Conservation (phyloP, 2,797 vertebrate genomes). For the Chaetodon trifasciatus region DNA sequence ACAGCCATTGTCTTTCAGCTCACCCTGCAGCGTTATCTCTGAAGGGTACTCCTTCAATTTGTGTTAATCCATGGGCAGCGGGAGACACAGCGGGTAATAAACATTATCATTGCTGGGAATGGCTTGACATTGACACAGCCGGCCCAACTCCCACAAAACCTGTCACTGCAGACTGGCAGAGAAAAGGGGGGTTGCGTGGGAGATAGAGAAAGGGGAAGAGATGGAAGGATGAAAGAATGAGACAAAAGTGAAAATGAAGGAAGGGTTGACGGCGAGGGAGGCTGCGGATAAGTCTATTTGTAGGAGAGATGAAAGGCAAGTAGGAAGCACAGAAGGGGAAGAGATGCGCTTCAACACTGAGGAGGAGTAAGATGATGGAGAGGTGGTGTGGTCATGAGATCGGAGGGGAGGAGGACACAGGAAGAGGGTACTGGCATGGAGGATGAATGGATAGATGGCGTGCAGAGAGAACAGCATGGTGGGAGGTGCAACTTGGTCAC, state of each 20-base stretch:
- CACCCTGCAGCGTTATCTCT: slow-evolving; percentile 66
- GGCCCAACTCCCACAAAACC: slow-evolving; percentile 69
- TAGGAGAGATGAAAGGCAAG: slow-evolving; percentile 37
- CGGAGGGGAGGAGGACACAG: slow-evolving; percentile 62
- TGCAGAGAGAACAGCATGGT: slow-evolving; percentile 81
- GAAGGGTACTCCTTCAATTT: slow-evolving; percentile 83
- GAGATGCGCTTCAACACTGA: slow-evolving; percentile 30
- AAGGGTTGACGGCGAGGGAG: slow-evolving; percentile 33
- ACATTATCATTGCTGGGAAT: slow-evolving; percentile 86
- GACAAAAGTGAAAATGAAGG: slow-evolving; percentile 38
- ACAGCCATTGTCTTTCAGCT: slow-evolving; percentile 64
- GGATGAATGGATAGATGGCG: slow-evolving; percentile 68
- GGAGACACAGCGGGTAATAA: slow-evolving; percentile 83
- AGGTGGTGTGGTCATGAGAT: slow-evolving; percentile 64
- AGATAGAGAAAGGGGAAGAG: slow-evolving; percentile 22
- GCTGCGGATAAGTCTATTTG: slow-evolving; percentile 36
- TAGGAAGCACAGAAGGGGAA: slow-evolving; percentile 13
- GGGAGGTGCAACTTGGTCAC: slow-evolving; percentile 78
- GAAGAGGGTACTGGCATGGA: slow-evolving; percentile 63
- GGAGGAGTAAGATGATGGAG: slow-evolving; percentile 65
- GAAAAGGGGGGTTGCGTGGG: slow-evolving; percentile 39
- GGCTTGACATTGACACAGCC: slow-evolving; percentile 84
- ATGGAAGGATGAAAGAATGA: slow-evolving; percentile 35
- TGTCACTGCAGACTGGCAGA: slow-evolving; percentile 72
- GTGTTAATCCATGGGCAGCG: slow-evolving; percentile 79